A percentile compares a stretch with the other conserved stretches of the same genome.
These are phyloP conservation scores for Cottus gobio DNA, from an alignment of 2,113 vertebrate genomes.

Conservation along the genomic window DNA sequence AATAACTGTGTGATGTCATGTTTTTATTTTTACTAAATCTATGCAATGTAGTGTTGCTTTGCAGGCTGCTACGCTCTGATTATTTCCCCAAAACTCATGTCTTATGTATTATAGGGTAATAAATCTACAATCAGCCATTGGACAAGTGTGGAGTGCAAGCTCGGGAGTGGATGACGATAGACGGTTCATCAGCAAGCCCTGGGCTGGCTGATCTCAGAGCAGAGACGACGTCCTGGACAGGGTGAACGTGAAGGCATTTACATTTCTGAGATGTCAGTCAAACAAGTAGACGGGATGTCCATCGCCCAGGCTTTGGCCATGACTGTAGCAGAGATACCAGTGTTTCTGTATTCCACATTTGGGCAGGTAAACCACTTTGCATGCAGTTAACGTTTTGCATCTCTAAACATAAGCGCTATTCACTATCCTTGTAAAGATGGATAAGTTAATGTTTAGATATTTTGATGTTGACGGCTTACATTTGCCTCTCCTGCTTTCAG, in stretches of 20 bases:
- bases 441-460: not conserved
- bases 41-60: not conserved
- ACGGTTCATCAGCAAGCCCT: constrained; percentile 29
- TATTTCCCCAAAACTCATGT: not conserved
- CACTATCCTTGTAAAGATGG: not conserved
- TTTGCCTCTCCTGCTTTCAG: constrained; percentile 69
- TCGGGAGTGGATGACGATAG: constrained; percentile 50
- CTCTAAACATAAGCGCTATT: not conserved
- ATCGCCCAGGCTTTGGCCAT: constrained; percentile 96
- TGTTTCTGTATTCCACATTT: constrained; percentile 96
- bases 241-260: constrained; percentile 54
- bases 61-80: not conserved
- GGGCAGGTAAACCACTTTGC: constrained; percentile 88
- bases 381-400: constrained; percentile 15
- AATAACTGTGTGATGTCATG: not conserved
- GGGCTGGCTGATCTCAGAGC: constrained; percentile 55
- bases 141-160: constrained; percentile 8
- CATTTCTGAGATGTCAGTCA: constrained; percentile 87
- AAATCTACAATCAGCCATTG: constrained; percentile 17
- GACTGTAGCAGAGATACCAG: constrained; percentile 97
- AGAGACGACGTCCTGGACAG: constrained; percentile 24
- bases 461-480: not conserved
- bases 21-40: not conserved
- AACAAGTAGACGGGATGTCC: constrained; percentile 90
- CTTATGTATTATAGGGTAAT: constrained; percentile 39